Evolutionary conservation across 2,797 vertebrate species (phyloP), one percentile per base, ranked within the genome.

Genomic region (Halcyon leucocephala): DNA sequence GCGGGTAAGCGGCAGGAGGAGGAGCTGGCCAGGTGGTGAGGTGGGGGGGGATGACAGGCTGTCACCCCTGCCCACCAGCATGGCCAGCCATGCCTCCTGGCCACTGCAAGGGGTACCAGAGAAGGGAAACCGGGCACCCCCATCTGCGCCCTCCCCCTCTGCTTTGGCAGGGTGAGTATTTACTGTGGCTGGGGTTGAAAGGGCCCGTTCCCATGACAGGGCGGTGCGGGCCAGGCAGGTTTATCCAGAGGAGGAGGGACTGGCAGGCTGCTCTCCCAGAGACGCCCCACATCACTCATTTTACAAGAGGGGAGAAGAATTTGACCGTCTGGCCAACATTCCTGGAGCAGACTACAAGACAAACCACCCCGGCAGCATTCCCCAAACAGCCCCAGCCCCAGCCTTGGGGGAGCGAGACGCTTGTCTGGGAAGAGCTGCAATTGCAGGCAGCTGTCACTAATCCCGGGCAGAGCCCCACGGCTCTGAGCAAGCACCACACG

Each of bases 311-410:
- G 95, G 96, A 94, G 96, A 97, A 97, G 96, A 97, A 97, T 97
- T 95, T 97, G 97, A 97, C 97, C 96, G 96, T 97, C 97, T 97
- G 97, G 97, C 95, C 94, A 94, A 97, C 97, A 97, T 97, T 97
- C 97, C 95, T 96, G 95, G 87, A 96, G 89, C 86, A 82, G 96
- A 96, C 96, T 96, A 97, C 94, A 95, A 96, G 96, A 96, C 96
- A 97, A 97, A 97, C 96, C 96, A 97, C 96, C 93, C 96, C 78
- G 46, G 93, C 97, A 96, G 94, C 97, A 97, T 97, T 96, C 97
- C 94, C 96, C 89, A 80, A 94, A 93, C 93, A 96, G 95, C 94
- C 96, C 97, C 95, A 97, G 94, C 96, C 96, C 90, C 96, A 97
- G 96, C 96, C 92, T 91, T 94, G 90, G 76, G 96, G 97, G 79